Conservation (phyloP, 2,113 vertebrate genomes). For the Strix aluco region DNA sequence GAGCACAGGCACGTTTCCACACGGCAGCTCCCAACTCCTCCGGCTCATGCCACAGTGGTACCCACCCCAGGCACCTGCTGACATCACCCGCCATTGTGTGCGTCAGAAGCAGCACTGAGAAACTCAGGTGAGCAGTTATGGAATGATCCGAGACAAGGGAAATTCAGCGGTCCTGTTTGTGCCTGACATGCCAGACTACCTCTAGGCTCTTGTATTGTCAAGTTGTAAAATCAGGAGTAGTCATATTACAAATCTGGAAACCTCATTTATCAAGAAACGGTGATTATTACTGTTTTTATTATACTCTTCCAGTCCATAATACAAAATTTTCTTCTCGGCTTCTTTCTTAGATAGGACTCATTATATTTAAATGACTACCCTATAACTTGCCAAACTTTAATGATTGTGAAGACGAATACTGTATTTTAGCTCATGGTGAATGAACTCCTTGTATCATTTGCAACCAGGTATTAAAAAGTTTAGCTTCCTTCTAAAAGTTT, state of each 20-base stretch:
- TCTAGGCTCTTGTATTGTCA: background rate
- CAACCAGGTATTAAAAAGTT: slow-evolving; percentile 3
- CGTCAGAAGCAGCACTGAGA: rapidly evolving
- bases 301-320: background rate
- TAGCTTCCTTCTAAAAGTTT: background rate
- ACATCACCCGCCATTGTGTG: rapidly evolving
- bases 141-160: background rate
- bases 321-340: background rate
- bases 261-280: background rate
- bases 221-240: background rate
- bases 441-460: background rate
- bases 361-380: background rate
- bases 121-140: too few relatives aligned
- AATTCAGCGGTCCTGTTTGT: rapidly evolving
- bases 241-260: background rate
- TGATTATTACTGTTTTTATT: background rate
- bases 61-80: background rate
- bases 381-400: background rate
- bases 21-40: rapidly evolving
- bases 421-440: background rate
- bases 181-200: background rate
- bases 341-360: background rate
- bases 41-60: rapidly evolving
- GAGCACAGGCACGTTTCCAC: rapidly evolving
- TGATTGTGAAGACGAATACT: background rate